Conservation (phyloP, 2,888 invertebrate species). For the Drosophila borborema region DNA sequence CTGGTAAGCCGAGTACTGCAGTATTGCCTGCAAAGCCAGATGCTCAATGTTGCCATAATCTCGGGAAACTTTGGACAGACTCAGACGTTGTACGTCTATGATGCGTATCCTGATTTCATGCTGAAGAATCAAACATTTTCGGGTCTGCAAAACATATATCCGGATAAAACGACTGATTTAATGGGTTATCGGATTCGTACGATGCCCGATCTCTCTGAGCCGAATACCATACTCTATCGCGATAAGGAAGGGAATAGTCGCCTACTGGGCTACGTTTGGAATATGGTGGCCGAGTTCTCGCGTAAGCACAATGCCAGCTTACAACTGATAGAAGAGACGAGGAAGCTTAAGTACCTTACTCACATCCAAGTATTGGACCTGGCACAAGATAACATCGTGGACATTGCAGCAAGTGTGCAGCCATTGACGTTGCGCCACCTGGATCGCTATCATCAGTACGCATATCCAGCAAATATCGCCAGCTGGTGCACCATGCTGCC, state of each 20-base stretch:
- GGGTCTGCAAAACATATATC: conserved; percentile 31
- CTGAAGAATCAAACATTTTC: conserved; percentile 28
- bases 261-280: conserved; percentile 64
- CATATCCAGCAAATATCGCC: conserved; percentile 49
- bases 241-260: conserved; percentile 25
- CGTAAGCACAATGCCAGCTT: conserved; percentile 56
- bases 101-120: conserved; percentile 47
- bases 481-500: conserved; percentile 74
- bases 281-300: conserved; percentile 46
- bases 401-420: conserved; percentile 54
- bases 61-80: conserved; percentile 41
- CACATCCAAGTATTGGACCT: conserved; percentile 48
- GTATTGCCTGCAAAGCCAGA: conserved; percentile 43
- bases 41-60: conserved; percentile 51
- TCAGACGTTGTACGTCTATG: conserved; percentile 34
- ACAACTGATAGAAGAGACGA: conserved; percentile 22
- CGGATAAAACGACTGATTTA: conserved; percentile 52
- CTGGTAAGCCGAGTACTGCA: conserved; percentile 35
- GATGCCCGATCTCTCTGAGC: conserved; percentile 66
- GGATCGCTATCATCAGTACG: conserved; percentile 35
- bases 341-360: conserved; percentile 16
- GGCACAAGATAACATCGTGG: conserved; percentile 42
- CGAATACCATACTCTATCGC: conserved; percentile 58
- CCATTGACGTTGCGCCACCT: conserved; percentile 29
- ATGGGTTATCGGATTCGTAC: conserved; percentile 39